phyloP scores from a whole-genome alignment of 2,888 invertebrate species.

The Xestia c-nigrum region DNA sequence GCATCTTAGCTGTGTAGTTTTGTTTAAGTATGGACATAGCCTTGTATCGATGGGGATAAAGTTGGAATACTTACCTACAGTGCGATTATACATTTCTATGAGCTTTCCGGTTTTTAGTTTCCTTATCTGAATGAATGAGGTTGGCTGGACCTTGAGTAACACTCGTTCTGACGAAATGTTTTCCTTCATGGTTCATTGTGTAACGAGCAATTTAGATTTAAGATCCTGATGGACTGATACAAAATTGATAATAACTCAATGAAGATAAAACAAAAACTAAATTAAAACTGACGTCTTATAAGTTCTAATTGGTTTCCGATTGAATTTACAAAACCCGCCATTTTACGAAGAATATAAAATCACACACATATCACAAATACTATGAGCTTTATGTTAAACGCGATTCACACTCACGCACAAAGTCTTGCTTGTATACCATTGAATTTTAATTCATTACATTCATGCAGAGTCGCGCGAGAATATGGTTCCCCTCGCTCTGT shows the following conservation, averaged over 20 bases:
- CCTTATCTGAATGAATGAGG: slow-evolving; percentile 77
- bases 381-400: slow-evolving; percentile 77
- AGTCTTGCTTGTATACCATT: slow-evolving; percentile 82
- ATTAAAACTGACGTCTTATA: slow-evolving; percentile 27
- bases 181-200: slow-evolving; percentile 77
- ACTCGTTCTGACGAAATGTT: slow-evolving; percentile 79
- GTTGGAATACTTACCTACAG: slow-evolving; percentile 68
- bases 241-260: slow-evolving; percentile 35
- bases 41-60: slow-evolving; percentile 81
- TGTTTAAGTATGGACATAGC: slow-evolving; percentile 74
- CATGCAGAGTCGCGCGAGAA: slow-evolving; percentile 89
- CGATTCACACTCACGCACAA: slow-evolving; percentile 80
- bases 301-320: slow-evolving; percentile 72
- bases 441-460: slow-evolving; percentile 90
- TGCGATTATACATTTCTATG: slow-evolving; percentile 55
- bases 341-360: slow-evolving; percentile 53
- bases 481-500: slow-evolving; percentile 89
- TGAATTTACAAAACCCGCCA: slow-evolving; percentile 42
- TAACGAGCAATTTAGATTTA: slow-evolving; percentile 61
- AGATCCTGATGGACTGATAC: slow-evolving; percentile 26
- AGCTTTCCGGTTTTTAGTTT: slow-evolving; percentile 77
- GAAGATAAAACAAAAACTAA: neutral
- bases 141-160: slow-evolving; percentile 79
- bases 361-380: slow-evolving; percentile 58
- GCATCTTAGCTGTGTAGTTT: slow-evolving; percentile 76